Evolutionary conservation across 2,797 vertebrate genomes (phyloP).

Genomic region (Tapera naevia): DNA sequence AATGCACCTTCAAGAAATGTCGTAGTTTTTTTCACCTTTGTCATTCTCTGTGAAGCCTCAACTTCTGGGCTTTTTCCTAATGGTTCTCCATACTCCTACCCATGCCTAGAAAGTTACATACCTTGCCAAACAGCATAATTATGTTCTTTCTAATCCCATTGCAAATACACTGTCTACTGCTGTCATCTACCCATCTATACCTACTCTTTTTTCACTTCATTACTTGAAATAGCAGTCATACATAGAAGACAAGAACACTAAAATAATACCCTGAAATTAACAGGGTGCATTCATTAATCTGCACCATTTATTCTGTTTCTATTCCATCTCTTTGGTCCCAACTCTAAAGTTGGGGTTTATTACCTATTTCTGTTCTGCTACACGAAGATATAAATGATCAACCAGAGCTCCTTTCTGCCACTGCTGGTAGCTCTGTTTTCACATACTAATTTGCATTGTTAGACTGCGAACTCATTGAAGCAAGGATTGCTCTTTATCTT

Average conservation of each 20-base stretch:
- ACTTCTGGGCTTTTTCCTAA: neutral
- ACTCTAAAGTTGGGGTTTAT: rapidly evolving
- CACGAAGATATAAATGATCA: neutral
- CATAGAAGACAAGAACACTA: neutral
- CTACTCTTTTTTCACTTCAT: neutral
- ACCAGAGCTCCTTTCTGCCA: neutral
- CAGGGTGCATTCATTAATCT: neutral
- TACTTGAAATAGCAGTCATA: neutral
- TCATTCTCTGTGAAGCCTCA: neutral
- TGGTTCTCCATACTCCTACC: neutral
- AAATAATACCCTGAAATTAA: neutral
- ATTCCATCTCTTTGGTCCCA: neutral
- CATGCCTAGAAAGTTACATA: neutral
- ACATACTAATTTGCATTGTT: neutral
- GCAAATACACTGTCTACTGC: neutral
- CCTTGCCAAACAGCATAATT: neutral
- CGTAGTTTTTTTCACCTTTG: neutral
- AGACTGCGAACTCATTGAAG: neutral
- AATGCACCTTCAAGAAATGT: neutral
- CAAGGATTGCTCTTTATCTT: neutral
- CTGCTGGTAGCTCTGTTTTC: neutral
- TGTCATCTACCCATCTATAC: neutral
- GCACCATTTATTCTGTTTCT: neutral
- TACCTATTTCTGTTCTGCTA: neutral
- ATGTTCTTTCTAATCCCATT: neutral